Conservation (phyloP, 2,888 invertebrate species). For the Himalopsyche anomala region DNA sequence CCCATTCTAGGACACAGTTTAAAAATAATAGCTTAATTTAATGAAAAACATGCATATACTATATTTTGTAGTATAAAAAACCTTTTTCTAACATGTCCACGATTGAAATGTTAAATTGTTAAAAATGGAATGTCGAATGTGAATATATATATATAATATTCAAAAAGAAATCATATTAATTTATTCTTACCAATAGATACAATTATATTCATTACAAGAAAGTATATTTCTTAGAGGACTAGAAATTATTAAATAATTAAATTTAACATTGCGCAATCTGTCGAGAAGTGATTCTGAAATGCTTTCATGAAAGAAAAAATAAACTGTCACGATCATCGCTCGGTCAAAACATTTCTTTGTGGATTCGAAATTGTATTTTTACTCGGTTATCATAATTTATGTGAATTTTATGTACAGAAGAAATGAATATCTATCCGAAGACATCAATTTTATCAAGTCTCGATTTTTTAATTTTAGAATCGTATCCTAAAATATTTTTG, state of each 20-base stretch:
- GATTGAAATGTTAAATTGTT: slow-evolving; percentile 13
- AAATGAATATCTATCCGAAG: background rate
- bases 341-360: slow-evolving; percentile 49
- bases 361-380: slow-evolving; percentile 18
- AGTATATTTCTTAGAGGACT: slow-evolving; percentile 62
- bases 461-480: background rate
- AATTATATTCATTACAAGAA: slow-evolving; percentile 50
- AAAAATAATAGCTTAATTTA: too few relatives aligned
- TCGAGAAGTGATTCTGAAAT: background rate
- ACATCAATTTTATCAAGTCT: background rate
- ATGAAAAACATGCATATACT: too few relatives aligned
- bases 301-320: background rate
- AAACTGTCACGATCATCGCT: background rate
- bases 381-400: background rate
- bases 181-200: slow-evolving; percentile 52
- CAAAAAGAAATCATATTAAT: slow-evolving; percentile 24
- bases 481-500: background rate
- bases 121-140: slow-evolving; percentile 60
- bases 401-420: slow-evolving; percentile 11
- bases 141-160: slow-evolving; percentile 41
- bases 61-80: background rate
- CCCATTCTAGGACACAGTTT: too few relatives aligned
- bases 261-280: slow-evolving; percentile 58
- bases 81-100: slow-evolving; percentile 5
- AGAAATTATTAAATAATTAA: slow-evolving; percentile 59